Evolutionary conservation across 2,888 invertebrate species (phyloP), one percentile per base, ranked within the genome.

Genomic region (Leptopilina drosophilae): DNA sequence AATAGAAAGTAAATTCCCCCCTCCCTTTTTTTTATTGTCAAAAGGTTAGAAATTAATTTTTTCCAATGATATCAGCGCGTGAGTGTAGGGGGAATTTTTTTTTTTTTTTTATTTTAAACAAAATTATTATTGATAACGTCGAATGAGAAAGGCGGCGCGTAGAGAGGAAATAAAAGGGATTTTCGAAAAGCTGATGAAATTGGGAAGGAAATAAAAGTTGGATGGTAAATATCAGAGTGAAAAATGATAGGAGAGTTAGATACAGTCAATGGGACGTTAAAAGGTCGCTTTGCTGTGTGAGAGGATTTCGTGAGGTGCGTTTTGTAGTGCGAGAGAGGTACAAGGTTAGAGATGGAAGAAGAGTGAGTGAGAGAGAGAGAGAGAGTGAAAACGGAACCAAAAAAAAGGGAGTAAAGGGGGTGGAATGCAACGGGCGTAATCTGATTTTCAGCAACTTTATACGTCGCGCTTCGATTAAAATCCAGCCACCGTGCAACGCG

Each of bases 391-490:
- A 9, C 81, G 81, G 64, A 81, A 64, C 40, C 67, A 78, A 33
- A 64, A 67, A 75, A 80, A 67, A 49, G 12, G 12, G 12, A 49
- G 49, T 3, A 1, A 49, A 49, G 49, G 42, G 78, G 78, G 81
- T 77, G 77, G 81, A 80, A 81, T 78, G 76, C 77, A 77, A 79
- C 80, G 80, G 86, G 85, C 87, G 87, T 90, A 90, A 90, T 90
- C 89, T 88, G 88, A 90, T 90, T 90, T 90, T 89, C 90, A 88
- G 90, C 89, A 90, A 90, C 88, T 91, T 90, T 89, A 90, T 90
- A 90, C 89, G 87, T 88, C 87, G 88, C 89, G 87, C 88, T 89
- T 89, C 89, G 89, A 89, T 90, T 90, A 90, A 90, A 89, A 90
- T 88, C 87, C 89, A 87, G 87, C 87, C 86, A 88, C 87, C 87